Evolutionary conservation across 1,140 invertebrate species (phyloP).

Genomic region (Mylabris phalerata): DNA sequence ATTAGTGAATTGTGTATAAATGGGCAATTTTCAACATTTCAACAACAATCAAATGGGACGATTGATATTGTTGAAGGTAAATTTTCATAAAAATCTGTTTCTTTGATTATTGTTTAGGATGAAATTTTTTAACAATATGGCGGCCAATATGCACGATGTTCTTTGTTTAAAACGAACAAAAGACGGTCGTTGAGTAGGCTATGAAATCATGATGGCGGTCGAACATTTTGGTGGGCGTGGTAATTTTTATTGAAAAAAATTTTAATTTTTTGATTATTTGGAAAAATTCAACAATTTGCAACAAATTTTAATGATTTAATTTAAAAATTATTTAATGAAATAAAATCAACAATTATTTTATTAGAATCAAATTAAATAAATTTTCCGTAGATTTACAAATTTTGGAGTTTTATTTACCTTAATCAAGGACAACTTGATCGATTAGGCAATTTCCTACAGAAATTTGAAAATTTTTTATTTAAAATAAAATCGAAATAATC

Average conservation of each 20-base stretch:
- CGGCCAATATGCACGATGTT: constrained; percentile 14
- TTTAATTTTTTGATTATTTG: background rate
- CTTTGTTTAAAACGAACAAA: constrained; percentile 17
- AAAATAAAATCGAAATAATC: no score
- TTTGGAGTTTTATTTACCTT: no score
- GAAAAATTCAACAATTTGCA: background rate
- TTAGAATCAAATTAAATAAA: background rate
- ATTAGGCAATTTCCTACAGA: no score
- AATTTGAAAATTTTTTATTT: no score
- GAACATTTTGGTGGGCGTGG: constrained; percentile 41
- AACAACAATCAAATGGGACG: constrained; percentile 24
- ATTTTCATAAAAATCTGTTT: constrained; percentile 40
- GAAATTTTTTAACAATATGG: constrained; percentile 41
- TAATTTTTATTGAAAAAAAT: background rate
- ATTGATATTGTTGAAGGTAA: constrained; percentile 40
- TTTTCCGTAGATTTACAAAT: background rate
- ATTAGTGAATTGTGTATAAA: constrained; percentile 33
- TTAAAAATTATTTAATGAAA: no score
- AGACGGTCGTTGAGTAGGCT: constrained; percentile 13
- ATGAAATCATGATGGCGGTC: no score
- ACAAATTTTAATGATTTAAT: no score
- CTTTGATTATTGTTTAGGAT: constrained; percentile 33
- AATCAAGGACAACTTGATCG: no score
- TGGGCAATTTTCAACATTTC: constrained; percentile 34
- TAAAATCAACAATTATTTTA: no score